These are phyloP conservation scores for Pristionchus japonicus DNA, from an alignment of 2,888 invertebrate genomes.

Conservation along the genomic window DNA sequence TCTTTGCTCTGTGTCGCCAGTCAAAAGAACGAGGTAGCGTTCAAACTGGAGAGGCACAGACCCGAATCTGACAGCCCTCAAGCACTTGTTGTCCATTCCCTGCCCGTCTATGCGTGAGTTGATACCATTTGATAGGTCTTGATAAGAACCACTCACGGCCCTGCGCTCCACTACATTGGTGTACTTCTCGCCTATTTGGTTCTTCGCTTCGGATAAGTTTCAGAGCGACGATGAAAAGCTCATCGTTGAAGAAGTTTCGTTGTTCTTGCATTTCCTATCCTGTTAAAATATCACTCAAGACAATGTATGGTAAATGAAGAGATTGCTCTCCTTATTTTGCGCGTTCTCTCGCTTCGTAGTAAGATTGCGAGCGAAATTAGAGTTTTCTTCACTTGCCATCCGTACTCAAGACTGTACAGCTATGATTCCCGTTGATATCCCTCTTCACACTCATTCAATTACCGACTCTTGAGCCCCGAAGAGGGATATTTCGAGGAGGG, in stretches of 20 bases:
- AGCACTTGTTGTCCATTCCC: not conserved
- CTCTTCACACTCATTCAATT: too few relatives aligned
- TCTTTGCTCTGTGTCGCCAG: not conserved
- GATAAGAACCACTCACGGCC: not conserved
- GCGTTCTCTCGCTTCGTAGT: too few relatives aligned
- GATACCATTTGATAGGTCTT: not conserved
- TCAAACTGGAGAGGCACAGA: not conserved
- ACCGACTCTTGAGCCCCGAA: not conserved
- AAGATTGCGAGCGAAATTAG: too few relatives aligned
- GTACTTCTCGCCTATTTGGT: not conserved
- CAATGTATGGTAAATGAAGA: too few relatives aligned
- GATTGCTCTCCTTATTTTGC: too few relatives aligned
- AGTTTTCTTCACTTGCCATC: too few relatives aligned
- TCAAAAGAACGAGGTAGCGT: not conserved
- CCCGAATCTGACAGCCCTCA: not conserved
- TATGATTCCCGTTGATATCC: too few relatives aligned
- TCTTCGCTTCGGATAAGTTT: not conserved
- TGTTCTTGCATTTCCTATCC: not conserved
- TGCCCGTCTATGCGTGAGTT: not conserved
- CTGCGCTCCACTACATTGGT: not conserved
- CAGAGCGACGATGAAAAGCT: not conserved
- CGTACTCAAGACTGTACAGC: too few relatives aligned
- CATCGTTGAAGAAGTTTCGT: not conserved
- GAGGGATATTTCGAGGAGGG: not conserved
- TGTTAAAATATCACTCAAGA: too few relatives aligned